phyloP scores from a whole-genome alignment of 2,888 invertebrate species.

The Drosophila antonietae region DNA sequence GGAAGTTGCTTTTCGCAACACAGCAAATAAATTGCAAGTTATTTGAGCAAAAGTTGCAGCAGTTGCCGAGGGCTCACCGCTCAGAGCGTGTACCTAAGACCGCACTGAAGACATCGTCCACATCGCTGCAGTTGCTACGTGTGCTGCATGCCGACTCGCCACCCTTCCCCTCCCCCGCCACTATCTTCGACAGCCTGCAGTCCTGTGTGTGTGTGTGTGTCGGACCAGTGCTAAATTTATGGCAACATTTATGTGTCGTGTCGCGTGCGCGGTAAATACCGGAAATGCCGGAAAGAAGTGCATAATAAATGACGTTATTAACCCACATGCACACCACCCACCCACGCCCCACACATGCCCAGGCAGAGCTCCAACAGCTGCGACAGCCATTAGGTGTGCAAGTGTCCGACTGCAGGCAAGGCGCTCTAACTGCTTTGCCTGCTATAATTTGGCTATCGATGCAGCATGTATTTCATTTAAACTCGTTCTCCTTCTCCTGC shows the following conservation, averaged over 20 bases:
- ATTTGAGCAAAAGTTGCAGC: conserved; percentile 71
- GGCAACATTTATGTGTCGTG: conserved; percentile 81
- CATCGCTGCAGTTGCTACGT: conserved; percentile 66
- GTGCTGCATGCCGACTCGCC: conserved; percentile 54
- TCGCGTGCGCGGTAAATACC: conserved; percentile 81
- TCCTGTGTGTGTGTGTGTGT: conserved; percentile 65
- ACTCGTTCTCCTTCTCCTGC: neutral
- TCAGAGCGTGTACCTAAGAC: conserved; percentile 57
- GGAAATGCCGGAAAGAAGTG: conserved; percentile 80
- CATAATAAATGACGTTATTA: conserved; percentile 80
- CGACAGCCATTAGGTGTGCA: conserved; percentile 46
- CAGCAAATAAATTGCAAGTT: conserved; percentile 77
- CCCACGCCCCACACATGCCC: conserved; percentile 2
- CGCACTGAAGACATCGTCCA: conserved; percentile 63
- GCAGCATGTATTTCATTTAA: conserved; percentile 23
- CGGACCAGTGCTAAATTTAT: conserved; percentile 71
- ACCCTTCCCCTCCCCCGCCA: neutral
- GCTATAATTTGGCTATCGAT: conserved; percentile 34
- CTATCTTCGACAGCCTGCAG: conserved; percentile 3
- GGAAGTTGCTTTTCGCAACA: conserved; percentile 78
- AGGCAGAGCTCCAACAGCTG: conserved; percentile 12
- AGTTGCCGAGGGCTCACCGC: conserved; percentile 44
- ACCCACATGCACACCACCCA: conserved; percentile 69
- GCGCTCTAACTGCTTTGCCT: conserved; percentile 7
- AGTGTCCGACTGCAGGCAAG: conserved; percentile 46